phyloP scores from a whole-genome alignment of 2,113 vertebrate genomes.

The Herpetotheres cachinnans region DNA sequence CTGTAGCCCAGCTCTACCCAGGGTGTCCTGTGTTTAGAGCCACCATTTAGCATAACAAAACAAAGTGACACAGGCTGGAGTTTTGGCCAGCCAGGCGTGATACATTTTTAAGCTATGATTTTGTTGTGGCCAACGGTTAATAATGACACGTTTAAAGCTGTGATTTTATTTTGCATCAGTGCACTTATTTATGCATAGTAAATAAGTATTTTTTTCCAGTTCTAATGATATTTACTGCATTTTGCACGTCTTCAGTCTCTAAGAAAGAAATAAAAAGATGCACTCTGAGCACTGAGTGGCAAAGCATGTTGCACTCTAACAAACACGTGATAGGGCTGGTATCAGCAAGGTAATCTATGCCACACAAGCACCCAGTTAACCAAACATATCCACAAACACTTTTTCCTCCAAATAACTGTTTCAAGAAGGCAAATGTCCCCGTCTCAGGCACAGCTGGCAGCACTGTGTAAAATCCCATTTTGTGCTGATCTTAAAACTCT shows the following conservation, averaged over 20 bases:
- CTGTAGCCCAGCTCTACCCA: not conserved
- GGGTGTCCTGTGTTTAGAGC: not conserved
- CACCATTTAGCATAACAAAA: not conserved
- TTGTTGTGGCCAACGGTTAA: not conserved
- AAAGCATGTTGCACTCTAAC: accelerated
- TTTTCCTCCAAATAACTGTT: not conserved
- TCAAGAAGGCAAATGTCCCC: not conserved
- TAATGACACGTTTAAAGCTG: not conserved
- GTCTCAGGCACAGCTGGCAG: not conserved
- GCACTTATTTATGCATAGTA: not conserved
- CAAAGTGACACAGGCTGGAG: not conserved
- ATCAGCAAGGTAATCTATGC: not conserved
- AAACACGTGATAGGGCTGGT: not conserved
- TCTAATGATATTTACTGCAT: not conserved
- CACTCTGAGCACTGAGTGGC: not conserved
- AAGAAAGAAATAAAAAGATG: not conserved
- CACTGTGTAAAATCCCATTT: not conserved
- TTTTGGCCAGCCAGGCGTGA: not conserved
- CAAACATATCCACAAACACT: not conserved
- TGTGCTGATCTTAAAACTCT: not conserved
- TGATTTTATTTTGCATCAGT: not conserved
- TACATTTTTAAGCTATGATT: not conserved
- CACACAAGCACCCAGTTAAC: not conserved
- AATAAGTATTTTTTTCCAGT: not conserved
- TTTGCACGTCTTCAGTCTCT: not conserved